Evolutionary conservation across 2,113 vertebrate species (phyloP).

Genomic region (Callithrix jacchus): DNA sequence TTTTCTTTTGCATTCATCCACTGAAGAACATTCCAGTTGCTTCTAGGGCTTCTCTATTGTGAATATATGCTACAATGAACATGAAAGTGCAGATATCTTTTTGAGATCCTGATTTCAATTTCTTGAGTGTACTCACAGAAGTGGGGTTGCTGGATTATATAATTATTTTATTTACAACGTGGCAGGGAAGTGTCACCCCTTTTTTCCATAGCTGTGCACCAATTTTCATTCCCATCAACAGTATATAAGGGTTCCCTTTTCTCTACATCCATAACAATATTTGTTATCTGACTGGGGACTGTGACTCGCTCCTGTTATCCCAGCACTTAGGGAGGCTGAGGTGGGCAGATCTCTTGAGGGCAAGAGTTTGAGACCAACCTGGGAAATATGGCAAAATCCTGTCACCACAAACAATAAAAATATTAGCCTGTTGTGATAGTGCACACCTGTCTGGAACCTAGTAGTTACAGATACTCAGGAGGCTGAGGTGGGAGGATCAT

Average conservation of each 20-base stretch:
- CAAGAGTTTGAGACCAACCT: too few relatives aligned
- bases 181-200: too few relatives aligned
- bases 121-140: background rate
- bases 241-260: background rate
- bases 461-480: too few relatives aligned
- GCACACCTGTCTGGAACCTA: too few relatives aligned
- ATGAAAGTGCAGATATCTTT: background rate
- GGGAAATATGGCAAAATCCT: too few relatives aligned
- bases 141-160: background rate
- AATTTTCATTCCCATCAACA: background rate
- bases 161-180: background rate
- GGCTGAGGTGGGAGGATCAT: too few relatives aligned
- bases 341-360: too few relatives aligned
- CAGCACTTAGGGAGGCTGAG: too few relatives aligned
- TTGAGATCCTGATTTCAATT: background rate
- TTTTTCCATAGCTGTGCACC: background rate
- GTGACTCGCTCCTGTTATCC: too few relatives aligned
- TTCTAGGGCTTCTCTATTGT: background rate
- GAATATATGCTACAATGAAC: background rate
- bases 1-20: background rate
- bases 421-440: too few relatives aligned
- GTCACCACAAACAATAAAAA: too few relatives aligned
- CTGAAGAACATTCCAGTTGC: background rate
- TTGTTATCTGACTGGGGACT: background rate
- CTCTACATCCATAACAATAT: background rate